phyloP scores from a whole-genome alignment of 2,888 invertebrate species.

The Meta bourneti region DNA sequence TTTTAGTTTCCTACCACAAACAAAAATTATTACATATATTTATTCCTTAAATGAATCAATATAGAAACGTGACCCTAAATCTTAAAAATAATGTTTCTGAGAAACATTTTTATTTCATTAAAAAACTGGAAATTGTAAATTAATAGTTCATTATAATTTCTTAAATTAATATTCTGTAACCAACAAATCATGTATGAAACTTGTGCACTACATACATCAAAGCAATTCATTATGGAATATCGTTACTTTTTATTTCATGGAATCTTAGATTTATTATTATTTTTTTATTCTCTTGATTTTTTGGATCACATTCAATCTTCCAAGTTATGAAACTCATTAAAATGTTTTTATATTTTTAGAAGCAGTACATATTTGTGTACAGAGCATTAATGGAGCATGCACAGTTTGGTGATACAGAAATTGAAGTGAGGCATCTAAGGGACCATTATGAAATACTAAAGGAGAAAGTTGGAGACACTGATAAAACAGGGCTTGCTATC shows the following conservation, averaged over 20 bases:
- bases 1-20: no score
- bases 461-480: constrained; percentile 86
- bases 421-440: constrained; percentile 87
- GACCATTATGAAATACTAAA: constrained; percentile 87
- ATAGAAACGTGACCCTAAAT: no score
- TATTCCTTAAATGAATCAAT: neutral
- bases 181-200: neutral
- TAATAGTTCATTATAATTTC: no score
- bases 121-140: no score
- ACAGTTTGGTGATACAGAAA: constrained; percentile 95
- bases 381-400: constrained; percentile 94
- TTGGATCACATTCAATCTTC: neutral
- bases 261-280: neutral
- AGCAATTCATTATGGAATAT: neutral
- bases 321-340: neutral
- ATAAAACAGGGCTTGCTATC: constrained; percentile 81
- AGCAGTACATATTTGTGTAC: constrained; percentile 98
- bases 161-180: no score
- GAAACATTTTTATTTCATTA: no score
- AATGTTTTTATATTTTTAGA: constrained; percentile 83
- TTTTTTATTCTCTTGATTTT: neutral
- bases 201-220: no score
- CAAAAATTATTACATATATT: no score
- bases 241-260: neutral
- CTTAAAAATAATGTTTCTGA: no score